Evolutionary conservation across 2,888 invertebrate genomes (phyloP).

Genomic region (Heliothis peltigera): DNA sequence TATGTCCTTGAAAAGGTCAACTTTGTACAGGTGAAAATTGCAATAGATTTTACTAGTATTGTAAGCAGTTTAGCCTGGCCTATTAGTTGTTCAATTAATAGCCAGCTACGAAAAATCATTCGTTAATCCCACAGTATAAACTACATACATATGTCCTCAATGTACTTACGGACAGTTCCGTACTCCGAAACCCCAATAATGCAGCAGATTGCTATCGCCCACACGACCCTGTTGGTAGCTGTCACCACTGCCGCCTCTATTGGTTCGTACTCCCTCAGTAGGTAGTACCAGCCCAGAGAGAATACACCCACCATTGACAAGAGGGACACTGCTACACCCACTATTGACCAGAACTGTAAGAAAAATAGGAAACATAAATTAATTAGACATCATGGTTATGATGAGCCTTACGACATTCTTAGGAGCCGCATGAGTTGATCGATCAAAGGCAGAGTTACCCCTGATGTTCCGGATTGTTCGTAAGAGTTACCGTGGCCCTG

Average conservation of each 20-base stretch:
- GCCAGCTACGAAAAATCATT: neutral
- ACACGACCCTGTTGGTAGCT: constrained; percentile 55
- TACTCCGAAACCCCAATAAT: constrained; percentile 66
- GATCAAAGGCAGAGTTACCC: too few species aligned
- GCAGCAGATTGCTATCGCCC: constrained; percentile 56
- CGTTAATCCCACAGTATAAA: neutral
- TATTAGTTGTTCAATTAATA: neutral
- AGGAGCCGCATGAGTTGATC: too few species aligned
- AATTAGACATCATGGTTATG: too few species aligned
- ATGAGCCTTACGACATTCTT: too few species aligned
- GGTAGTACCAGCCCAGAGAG: constrained; percentile 9
- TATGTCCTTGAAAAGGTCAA: too few species aligned
- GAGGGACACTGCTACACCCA: constrained; percentile 17
- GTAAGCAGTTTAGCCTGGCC: neutral
- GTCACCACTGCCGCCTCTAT: constrained; percentile 47
- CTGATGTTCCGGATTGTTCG: too few species aligned
- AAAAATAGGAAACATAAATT: too few species aligned
- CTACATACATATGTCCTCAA: too few species aligned
- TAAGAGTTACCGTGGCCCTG: too few species aligned
- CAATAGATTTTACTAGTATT: too few species aligned
- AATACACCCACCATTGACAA: constrained; percentile 19
- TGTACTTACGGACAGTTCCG: constrained; percentile 67
- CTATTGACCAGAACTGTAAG: constrained; percentile 23
- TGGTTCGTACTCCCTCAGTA: constrained; percentile 41
- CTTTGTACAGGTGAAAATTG: too few species aligned